A percentile compares a stretch with the other conserved stretches of the same genome.
Evolutionary conservation across 1,140 invertebrate species (phyloP).

Genomic region (Gerris buenoi): DNA sequence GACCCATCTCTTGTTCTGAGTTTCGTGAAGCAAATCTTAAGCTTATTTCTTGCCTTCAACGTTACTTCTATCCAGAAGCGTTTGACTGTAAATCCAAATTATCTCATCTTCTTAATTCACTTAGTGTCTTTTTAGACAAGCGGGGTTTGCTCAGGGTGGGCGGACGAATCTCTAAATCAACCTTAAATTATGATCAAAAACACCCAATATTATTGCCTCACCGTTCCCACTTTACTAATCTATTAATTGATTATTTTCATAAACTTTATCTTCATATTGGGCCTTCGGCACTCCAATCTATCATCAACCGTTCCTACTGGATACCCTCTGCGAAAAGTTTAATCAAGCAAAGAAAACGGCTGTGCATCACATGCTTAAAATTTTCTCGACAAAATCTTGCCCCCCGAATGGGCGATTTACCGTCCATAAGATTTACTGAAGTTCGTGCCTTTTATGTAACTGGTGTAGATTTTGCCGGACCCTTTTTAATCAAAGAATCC

Average conservation of each 20-base stretch:
- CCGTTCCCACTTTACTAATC: constrained; percentile 23
- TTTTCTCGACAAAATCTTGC: constrained; percentile 11
- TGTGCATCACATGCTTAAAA: constrained; percentile 24
- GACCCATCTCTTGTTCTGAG: no score
- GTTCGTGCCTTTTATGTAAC: constrained; percentile 22
- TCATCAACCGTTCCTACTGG: constrained; percentile 25
- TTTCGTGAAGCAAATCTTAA: no score
- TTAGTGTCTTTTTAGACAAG: constrained; percentile 18
- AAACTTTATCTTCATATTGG: constrained; percentile 23
- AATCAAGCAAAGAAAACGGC: constrained; percentile 17
- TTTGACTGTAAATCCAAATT: no score
- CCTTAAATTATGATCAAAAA: constrained; percentile 9
- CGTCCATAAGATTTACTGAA: constrained; percentile 21
- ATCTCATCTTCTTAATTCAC: no score
- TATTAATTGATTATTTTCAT: constrained; percentile 26
- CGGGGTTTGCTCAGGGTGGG: constrained; percentile 15
- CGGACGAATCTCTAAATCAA: constrained; percentile 13
- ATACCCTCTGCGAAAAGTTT: constrained; percentile 18
- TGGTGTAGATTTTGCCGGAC: constrained; percentile 31
- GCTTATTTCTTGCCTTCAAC: no score
- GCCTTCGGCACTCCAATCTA: constrained; percentile 17
- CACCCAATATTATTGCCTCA: constrained; percentile 17
- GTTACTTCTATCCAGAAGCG: no score
- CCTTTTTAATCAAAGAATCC: constrained; percentile 26
- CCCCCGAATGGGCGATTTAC: constrained; percentile 26